These are phyloP conservation scores for Apostichopus japonicus DNA, from an alignment of 35 echinoderm and acorn worm species.

Conservation along the genomic window DNA sequence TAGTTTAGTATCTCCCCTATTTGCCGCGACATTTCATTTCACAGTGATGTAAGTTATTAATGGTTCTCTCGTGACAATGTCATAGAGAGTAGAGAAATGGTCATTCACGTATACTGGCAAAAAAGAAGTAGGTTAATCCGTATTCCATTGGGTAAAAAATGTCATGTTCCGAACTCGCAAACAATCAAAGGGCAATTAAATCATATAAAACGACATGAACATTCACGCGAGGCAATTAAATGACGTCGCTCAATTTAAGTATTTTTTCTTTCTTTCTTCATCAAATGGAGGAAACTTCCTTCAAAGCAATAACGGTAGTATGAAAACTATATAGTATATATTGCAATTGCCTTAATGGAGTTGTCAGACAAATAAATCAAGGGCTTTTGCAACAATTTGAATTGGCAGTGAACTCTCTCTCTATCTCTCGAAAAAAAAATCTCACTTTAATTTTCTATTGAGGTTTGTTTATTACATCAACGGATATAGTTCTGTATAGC, in stretches of 20 bases:
- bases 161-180: constrained; percentile 4
- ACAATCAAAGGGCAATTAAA: constrained; percentile 19
- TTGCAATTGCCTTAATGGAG: background rate
- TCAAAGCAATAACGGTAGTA: background rate
- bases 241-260: background rate
- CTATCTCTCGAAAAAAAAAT: too few relatives aligned
- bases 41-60: background rate
- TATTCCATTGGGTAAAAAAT: background rate
- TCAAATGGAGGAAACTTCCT: background rate
- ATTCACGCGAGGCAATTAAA: constrained; percentile 9
- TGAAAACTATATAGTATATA: background rate
- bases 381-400: too few relatives aligned
- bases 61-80: background rate
- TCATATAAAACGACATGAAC: constrained; percentile 8
- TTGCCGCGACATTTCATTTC: background rate
- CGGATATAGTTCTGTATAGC: too few relatives aligned
- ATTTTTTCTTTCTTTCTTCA: background rate
- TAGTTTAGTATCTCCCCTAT: background rate
- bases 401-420: too few relatives aligned
- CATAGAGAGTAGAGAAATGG: constrained; percentile 1
- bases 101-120: background rate
- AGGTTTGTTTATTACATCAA: too few relatives aligned
- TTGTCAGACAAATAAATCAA: too few relatives aligned
- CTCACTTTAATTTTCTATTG: too few relatives aligned
- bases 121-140: background rate